These are phyloP conservation scores for Geococcyx californianus DNA, from an alignment of 2,113 vertebrate genomes.

Conservation along the genomic window DNA sequence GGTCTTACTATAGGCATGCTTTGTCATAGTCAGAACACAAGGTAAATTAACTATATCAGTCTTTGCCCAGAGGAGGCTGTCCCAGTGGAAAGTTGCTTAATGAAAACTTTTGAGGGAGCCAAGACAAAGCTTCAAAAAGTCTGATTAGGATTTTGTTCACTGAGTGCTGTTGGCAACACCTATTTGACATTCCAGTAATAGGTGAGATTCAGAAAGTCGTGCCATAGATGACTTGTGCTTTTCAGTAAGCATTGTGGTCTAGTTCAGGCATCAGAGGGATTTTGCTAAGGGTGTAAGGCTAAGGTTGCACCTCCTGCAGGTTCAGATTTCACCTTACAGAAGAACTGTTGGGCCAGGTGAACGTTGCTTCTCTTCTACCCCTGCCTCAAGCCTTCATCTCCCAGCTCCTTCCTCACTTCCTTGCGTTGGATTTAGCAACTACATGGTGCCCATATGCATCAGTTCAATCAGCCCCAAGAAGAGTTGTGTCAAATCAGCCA, in stretches of 20 bases:
- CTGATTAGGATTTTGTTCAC: not conserved
- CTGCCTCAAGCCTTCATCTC: not conserved
- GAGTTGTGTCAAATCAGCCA: not conserved
- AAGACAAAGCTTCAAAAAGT: not conserved
- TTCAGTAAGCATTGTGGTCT: not conserved
- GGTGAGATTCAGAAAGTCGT: not conserved
- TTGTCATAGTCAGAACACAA: not conserved
- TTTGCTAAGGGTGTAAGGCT: not conserved
- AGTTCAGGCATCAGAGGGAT: not conserved
- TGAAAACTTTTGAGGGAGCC: not conserved
- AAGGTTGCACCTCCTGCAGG: not conserved
- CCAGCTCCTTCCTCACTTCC: not conserved
- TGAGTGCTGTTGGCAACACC: not conserved
- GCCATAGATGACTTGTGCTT: not conserved
- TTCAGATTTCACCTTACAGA: not conserved
- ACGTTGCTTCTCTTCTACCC: not conserved
- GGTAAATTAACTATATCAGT: not conserved
- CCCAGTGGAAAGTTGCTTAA: not conserved
- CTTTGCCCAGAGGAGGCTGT: not conserved
- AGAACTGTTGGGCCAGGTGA: not conserved
- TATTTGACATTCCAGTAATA: not conserved
- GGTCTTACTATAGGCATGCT: not conserved
- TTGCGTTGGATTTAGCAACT: not conserved
- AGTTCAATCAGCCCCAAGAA: not conserved
- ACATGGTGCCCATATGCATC: accelerated